phyloP scores from a whole-genome alignment of 1,140 invertebrate species.

The Whitmania pigra region DNA sequence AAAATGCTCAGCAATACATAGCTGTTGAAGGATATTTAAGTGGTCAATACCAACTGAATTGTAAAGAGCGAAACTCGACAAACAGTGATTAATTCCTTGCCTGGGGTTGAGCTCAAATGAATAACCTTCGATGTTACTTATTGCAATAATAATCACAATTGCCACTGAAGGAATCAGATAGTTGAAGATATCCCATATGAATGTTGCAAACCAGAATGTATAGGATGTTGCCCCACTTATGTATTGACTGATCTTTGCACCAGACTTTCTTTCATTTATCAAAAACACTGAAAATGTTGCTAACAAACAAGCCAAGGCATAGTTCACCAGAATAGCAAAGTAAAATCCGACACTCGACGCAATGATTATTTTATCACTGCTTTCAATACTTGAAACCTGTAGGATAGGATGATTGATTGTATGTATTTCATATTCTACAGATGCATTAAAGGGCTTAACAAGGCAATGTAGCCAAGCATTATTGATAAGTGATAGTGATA shows the following conservation, averaged over 20 bases:
- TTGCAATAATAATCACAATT: constrained; percentile 28
- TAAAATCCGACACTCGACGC: neutral
- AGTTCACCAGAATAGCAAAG: constrained; percentile 36
- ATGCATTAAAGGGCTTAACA: constrained; percentile 15
- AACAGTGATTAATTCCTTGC: neutral
- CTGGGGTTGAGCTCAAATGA: neutral
- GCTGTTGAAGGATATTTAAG: neutral
- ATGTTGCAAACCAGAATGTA: constrained; percentile 29
- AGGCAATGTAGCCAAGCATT: constrained; percentile 47
- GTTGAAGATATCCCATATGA: constrained; percentile 30
- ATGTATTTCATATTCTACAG: constrained; percentile 24
- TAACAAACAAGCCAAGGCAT: constrained; percentile 52
- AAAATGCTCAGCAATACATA: constrained; percentile 35
- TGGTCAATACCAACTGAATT: no score
- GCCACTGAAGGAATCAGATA: constrained; percentile 27
- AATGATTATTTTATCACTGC: neutral
- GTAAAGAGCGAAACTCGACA: no score
- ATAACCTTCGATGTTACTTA: constrained; percentile 9
- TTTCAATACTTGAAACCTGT: constrained; percentile 23
- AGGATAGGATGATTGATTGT: constrained; percentile 15
- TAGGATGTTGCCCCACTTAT: constrained; percentile 27
- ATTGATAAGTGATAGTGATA: constrained; percentile 48
- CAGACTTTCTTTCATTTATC: constrained; percentile 47
- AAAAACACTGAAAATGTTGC: constrained; percentile 57
- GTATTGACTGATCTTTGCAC: constrained; percentile 49